Percentiles rank a stretch among this genome's conserved stretches.
Evolutionary conservation across 1,140 invertebrate genomes (phyloP).

Genomic region (Drosophila ambigua): DNA sequence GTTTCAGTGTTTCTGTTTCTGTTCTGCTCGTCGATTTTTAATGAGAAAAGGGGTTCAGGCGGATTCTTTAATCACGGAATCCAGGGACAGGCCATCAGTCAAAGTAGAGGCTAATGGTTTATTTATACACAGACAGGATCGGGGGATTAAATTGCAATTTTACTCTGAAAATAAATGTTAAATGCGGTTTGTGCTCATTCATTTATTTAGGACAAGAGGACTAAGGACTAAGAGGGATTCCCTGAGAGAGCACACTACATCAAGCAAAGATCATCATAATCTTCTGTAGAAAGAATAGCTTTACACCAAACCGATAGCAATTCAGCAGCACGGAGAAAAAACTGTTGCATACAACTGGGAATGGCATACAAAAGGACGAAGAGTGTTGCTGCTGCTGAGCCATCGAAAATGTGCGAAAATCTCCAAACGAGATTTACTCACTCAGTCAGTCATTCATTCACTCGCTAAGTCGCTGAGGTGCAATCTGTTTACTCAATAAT

Average conservation of each 20-base stretch:
- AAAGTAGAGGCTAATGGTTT: constrained; percentile 50
- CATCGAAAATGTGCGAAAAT: constrained; percentile 41
- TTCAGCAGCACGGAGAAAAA: constrained; percentile 16
- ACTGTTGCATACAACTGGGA: constrained; percentile 25
- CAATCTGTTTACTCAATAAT: constrained; percentile 72
- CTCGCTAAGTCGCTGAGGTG: constrained; percentile 28
- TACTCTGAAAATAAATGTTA: constrained; percentile 36
- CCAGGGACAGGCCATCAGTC: constrained; percentile 51
- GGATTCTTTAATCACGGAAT: constrained; percentile 37
- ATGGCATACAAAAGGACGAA: neutral
- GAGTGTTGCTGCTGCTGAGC: constrained; percentile 14
- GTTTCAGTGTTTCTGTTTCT: constrained; percentile 41
- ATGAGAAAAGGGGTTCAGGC: constrained; percentile 52
- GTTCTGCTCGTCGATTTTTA: constrained; percentile 52
- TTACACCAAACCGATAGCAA: constrained; percentile 3
- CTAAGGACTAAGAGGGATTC: constrained; percentile 28
- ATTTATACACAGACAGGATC: constrained; percentile 50
- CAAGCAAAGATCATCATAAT: constrained; percentile 53
- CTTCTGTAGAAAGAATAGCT: constrained; percentile 25
- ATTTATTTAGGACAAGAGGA: constrained; percentile 8
- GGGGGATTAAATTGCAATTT: constrained; percentile 53
- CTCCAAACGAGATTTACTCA: constrained; percentile 41
- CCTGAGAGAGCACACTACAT: constrained; percentile 35
- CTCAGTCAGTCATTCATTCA: constrained; percentile 13
- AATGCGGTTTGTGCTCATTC: constrained; percentile 44